Evolutionary conservation across 2,797 vertebrate species (phyloP), one percentile per base, ranked within the genome.

Genomic region (Chiroxiphia lanceolata): DNA sequence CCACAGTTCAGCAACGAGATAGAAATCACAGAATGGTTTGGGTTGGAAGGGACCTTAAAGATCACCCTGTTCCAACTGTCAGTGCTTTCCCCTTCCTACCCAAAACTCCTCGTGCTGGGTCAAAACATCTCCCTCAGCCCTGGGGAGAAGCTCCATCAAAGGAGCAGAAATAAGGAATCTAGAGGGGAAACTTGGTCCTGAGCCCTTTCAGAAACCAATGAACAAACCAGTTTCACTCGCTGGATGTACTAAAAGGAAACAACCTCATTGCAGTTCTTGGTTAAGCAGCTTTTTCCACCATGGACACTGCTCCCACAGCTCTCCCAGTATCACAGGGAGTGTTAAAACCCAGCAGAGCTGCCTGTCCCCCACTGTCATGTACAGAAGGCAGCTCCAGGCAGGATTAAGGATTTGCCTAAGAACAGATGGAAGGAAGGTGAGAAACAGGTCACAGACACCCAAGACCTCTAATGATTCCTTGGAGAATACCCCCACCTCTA

Each of bases 221-320:
- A 47, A 83, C 3, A 50, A 22, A 38, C 27, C 61, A 48, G 36
- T 20, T 53, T 64, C 40, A 47, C 45, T 44, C 0, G 0, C 67
- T 83, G 40, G 33, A 38, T 44, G 44, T 13, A 18, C 33, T 20
- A 26, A 36, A 50, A 50, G 20, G 18, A 81, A 42, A 9, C 8
- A 14, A 33, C 47, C 22, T 21, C 12, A 33, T 56, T 3, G 31
- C 31, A 54, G 64, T 17, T 42, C 59, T 42, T 67, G 33, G 23
- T 44, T 42, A 67, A 87, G 79, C 69, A 84, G 59, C 40, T 90
- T 80, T 61, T 71, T 63, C 68, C 60, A 20, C 26, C 31, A 23
- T 0, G 0, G 53, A 50, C 0, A 1, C 42, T 38, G 26, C 15
- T 83, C 20, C 68, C 72, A 65, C 11, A 33, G 72, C 33, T 75